Evolutionary conservation across 2,888 invertebrate species (phyloP).

Genomic region (Hypena proboscidalis): DNA sequence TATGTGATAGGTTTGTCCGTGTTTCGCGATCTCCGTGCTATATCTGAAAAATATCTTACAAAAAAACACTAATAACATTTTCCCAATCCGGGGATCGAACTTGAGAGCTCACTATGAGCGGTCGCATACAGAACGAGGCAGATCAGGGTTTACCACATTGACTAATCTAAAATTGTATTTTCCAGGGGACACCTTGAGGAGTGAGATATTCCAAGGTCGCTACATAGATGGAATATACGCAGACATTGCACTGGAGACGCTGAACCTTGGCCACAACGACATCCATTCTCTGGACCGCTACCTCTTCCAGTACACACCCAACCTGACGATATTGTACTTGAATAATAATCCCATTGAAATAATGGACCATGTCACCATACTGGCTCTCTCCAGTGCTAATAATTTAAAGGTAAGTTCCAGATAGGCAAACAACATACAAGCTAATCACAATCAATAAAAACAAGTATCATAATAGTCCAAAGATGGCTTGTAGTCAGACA

Average conservation of each 20-base stretch:
- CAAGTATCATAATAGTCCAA: too few species aligned
- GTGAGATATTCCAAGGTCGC: constrained; percentile 88
- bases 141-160: too few species aligned
- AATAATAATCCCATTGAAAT: constrained; percentile 87
- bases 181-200: constrained; percentile 86
- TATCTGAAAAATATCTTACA: too few species aligned
- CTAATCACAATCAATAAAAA: too few species aligned
- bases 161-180: constrained; percentile 17
- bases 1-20: too few species aligned
- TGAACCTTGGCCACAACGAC: constrained; percentile 87
- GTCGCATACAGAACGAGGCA: too few species aligned
- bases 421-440: too few species aligned
- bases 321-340: constrained; percentile 85
- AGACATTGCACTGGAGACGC: constrained; percentile 84
- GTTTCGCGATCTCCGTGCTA: too few species aligned
- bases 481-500: too few species aligned
- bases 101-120: too few species aligned
- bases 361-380: constrained; percentile 85
- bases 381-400: constrained; percentile 82
- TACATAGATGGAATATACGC: constrained; percentile 84
- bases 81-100: too few species aligned
- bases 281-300: constrained; percentile 86
- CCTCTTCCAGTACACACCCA: constrained; percentile 87
- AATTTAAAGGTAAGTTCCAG: constrained; percentile 86
- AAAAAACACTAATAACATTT: too few species aligned